These are phyloP conservation scores for Zapus hudsonius DNA, from an alignment of 2,113 vertebrate genomes.

Conservation along the genomic window DNA sequence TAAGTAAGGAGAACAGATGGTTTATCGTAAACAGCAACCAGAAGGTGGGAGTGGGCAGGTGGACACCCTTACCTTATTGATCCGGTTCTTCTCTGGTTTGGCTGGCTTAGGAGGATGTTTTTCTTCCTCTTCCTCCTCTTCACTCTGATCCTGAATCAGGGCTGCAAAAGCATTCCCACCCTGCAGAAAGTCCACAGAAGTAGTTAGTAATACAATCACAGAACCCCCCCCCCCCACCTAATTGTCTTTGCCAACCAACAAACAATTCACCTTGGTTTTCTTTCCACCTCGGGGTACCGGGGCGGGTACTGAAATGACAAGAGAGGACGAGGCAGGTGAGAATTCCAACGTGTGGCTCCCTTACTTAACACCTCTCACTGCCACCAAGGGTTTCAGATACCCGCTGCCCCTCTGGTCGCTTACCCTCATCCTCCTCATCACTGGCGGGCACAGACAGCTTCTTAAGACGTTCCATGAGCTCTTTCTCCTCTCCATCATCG, in stretches of 20 bases:
- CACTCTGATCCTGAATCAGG: slow-evolving; percentile 89
- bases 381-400: not conserved
- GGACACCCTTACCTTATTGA: slow-evolving; percentile 73
- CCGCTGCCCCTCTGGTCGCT: slow-evolving; percentile 61
- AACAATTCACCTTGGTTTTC: slow-evolving; percentile 70
- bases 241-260: not conserved
- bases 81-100: slow-evolving; percentile 77
- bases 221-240: too few relatives aligned
- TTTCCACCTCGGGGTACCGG: slow-evolving; percentile 50
- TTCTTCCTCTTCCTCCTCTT: slow-evolving; percentile 86
- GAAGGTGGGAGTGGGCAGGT: not conserved
- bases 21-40: not conserved
- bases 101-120: slow-evolving; percentile 65
- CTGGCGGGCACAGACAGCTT: slow-evolving; percentile 90
- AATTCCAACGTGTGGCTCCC: not conserved
- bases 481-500: slow-evolving; percentile 86
- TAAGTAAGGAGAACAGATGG: too few relatives aligned
- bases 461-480: slow-evolving; percentile 89
- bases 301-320: slow-evolving; percentile 60
- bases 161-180: slow-evolving; percentile 92
- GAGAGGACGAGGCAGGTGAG: not conserved
- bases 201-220: not conserved
- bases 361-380: not conserved
- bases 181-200: slow-evolving; percentile 73
- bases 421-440: slow-evolving; percentile 88